phyloP scores from a whole-genome alignment of 2,797 vertebrate genomes.

The Poeciliopsis presidionis region DNA sequence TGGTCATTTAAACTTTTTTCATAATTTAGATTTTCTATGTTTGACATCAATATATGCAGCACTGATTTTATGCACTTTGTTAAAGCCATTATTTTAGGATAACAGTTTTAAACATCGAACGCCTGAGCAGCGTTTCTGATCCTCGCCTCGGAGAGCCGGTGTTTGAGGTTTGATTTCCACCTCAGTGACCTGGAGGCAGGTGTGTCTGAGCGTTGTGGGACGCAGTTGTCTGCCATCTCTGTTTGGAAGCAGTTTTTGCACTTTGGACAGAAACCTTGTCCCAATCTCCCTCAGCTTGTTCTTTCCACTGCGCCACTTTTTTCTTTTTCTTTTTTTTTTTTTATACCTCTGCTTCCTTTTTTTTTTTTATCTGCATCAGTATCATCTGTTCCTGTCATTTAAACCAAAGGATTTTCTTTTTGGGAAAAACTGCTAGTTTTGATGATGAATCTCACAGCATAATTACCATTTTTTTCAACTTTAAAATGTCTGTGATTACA shows the following conservation, averaged over 20 bases:
- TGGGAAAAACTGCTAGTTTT: background rate
- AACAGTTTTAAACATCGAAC: background rate
- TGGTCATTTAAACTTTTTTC: background rate
- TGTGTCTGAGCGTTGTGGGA: conserved; percentile 4
- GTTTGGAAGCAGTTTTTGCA: conserved; percentile 46
- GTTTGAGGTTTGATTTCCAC: background rate
- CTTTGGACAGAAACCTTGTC: conserved; percentile 38
- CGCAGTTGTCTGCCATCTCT: conserved; percentile 24
- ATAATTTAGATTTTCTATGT: background rate
- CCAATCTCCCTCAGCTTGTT: background rate
- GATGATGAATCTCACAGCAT: background rate
- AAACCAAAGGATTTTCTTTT: background rate
- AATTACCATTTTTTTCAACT: background rate
- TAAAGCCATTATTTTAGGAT: background rate
- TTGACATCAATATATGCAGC: background rate
- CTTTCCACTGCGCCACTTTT: too few relatives aligned
- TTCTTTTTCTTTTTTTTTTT: background rate
- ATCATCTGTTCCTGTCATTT: background rate
- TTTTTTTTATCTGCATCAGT: background rate
- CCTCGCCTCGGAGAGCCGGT: background rate
- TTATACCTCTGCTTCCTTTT: conserved; percentile 1
- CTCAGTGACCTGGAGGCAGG: background rate
- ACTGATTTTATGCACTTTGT: background rate
- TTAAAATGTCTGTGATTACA: background rate
- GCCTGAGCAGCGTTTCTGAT: background rate